A percentile compares a stretch with the other conserved stretches of the same genome.
Conservation (phyloP, 2,113 vertebrate species). For the Paedocypris sp. region DNA sequence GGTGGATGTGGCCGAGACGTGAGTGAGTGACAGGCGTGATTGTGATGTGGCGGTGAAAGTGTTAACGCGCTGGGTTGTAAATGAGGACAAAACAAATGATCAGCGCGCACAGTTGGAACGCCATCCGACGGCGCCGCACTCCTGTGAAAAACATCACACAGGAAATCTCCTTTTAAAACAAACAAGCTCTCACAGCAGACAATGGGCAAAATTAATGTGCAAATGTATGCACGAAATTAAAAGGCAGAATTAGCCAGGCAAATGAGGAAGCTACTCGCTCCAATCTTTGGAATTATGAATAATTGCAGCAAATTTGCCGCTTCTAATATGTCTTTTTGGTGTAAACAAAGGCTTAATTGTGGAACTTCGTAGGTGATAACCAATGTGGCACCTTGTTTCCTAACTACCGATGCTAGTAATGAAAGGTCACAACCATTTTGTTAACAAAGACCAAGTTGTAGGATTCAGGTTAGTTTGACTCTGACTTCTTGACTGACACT, state of each 20-base stretch:
- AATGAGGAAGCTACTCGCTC: slow-evolving; percentile 79
- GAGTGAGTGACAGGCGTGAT: too few relatives aligned
- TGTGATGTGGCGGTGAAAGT: slow-evolving; percentile 69
- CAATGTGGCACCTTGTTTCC: neutral
- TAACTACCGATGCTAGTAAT: neutral
- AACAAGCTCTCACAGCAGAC: slow-evolving; percentile 84
- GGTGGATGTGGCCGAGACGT: too few relatives aligned
- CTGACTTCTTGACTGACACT: too few relatives aligned
- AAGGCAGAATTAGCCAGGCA: slow-evolving; percentile 60
- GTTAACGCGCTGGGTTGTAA: slow-evolving; percentile 88
- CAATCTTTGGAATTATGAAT: slow-evolving; percentile 99
- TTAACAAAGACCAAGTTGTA: too few relatives aligned
- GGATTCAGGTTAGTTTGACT: too few relatives aligned
- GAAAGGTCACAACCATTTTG: neutral
- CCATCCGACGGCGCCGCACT: slow-evolving; percentile 94
- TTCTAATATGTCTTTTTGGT: slow-evolving; percentile 84
- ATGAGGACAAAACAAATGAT: slow-evolving; percentile 98
- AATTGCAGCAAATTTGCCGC: slow-evolving; percentile 89
- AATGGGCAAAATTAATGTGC: slow-evolving; percentile 98
- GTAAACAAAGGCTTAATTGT: slow-evolving; percentile 97
- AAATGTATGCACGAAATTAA: slow-evolving; percentile 98
- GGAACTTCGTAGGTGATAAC: slow-evolving; percentile 77
- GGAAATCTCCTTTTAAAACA: slow-evolving; percentile 55
- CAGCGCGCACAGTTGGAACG: slow-evolving; percentile 94
- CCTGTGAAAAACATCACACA: slow-evolving; percentile 91